Percentiles rank a stretch among this genome's conserved stretches.
Conservation (phyloP, 2,113 vertebrate genomes). For the Willisornis vidua region DNA sequence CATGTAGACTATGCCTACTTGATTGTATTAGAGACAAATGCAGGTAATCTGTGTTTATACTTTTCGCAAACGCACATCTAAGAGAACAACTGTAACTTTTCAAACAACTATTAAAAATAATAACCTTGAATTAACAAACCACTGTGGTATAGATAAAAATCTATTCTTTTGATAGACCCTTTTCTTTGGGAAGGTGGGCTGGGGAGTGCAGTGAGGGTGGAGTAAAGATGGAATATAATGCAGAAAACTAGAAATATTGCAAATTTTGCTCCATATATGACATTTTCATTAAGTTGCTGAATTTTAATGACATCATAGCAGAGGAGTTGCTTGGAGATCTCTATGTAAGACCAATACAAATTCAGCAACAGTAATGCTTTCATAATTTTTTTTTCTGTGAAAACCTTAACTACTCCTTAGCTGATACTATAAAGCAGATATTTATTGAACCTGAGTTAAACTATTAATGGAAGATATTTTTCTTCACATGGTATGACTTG, state of each 20-base stretch:
- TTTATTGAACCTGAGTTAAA: neutral
- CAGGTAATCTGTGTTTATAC: neutral
- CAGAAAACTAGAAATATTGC: neutral
- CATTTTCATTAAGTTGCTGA: neutral
- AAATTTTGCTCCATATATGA: neutral
- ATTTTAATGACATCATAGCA: neutral
- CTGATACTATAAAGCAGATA: neutral
- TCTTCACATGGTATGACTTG: neutral
- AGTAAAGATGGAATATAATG: neutral
- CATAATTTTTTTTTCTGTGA: neutral
- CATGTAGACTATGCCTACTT: too few species aligned
- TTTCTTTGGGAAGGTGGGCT: neutral
- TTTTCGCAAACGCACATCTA: neutral
- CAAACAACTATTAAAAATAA: neutral
- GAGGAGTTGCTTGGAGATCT: neutral
- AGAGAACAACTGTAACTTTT: neutral
- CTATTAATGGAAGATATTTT: neutral
- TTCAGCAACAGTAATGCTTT: neutral
- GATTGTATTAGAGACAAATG: neutral
- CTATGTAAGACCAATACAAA: neutral
- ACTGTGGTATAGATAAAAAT: neutral
- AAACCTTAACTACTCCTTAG: neutral
- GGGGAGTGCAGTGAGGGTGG: accelerated
- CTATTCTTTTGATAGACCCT: neutral
- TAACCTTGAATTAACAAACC: neutral